These are phyloP conservation scores for Diarsia mendica DNA, from an alignment of 2,888 invertebrate genomes.

Conservation along the genomic window DNA sequence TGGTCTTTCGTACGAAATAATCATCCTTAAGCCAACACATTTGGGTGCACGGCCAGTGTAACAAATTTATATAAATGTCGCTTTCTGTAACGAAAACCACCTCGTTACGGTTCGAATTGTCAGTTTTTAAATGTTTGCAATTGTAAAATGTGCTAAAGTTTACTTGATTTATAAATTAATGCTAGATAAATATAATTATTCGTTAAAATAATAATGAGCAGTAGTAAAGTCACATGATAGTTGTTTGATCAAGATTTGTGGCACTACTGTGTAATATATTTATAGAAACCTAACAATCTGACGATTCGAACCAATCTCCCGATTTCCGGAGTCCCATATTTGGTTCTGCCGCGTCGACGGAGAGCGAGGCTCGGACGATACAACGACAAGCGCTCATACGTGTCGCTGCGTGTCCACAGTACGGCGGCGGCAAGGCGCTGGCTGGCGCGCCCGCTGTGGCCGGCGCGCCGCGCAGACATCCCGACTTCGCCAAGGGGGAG, in stretches of 20 bases:
- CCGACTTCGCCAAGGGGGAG: constrained; percentile 79
- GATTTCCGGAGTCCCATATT: constrained; percentile 2
- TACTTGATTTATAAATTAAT: too few species aligned
- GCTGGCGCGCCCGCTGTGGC: constrained; percentile 90
- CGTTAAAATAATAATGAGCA: not conserved
- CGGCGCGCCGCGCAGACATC: constrained; percentile 74
- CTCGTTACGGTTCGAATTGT: constrained; percentile 48
- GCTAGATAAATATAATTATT: not conserved
- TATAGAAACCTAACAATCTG: constrained; percentile 4
- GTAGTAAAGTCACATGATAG: not conserved
- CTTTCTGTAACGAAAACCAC: constrained; percentile 63
- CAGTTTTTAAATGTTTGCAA: constrained; percentile 21
- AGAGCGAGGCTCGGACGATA: constrained; percentile 31
- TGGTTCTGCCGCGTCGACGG: constrained; percentile 1
- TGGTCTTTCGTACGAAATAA: constrained; percentile 69
- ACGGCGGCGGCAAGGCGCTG: constrained; percentile 90
- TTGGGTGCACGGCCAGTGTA: constrained; percentile 85
- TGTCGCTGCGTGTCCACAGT: constrained; percentile 71
- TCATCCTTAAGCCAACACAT: constrained; percentile 74
- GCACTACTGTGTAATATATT: not conserved
- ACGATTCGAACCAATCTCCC: constrained; percentile 22
- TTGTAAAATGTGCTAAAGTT: not conserved
- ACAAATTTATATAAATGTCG: constrained; percentile 73
- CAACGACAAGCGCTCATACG: constrained; percentile 32
- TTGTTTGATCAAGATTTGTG: not conserved